These are phyloP conservation scores for Sialis lutaria DNA, from an alignment of 2,888 invertebrate species.

Conservation along the genomic window DNA sequence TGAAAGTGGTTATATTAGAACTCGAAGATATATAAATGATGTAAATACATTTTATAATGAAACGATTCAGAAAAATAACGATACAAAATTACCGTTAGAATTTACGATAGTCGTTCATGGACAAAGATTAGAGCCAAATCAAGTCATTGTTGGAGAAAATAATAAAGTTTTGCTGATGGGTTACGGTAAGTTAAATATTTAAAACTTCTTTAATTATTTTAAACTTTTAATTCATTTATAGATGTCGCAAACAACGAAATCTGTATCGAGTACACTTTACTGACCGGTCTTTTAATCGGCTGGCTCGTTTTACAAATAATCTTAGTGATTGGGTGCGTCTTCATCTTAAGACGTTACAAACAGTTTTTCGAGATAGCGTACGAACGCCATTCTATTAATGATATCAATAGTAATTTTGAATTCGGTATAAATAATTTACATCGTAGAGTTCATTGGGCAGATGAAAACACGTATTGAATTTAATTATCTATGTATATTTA, in stretches of 20 bases:
- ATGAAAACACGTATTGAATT: conserved; percentile 14
- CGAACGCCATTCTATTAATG: conserved; percentile 17
- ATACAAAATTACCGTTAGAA: conserved; percentile 29
- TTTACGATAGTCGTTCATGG: conserved; percentile 37
- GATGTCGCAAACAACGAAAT: no score
- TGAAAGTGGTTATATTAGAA: no score
- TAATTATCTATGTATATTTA: no score
- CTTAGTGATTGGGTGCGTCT: no score
- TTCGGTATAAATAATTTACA: conserved; percentile 37
- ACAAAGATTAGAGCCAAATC: conserved; percentile 39
- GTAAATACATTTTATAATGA: not conserved
- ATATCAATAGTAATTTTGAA: conserved; percentile 41
- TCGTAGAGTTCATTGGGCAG: conserved; percentile 53
- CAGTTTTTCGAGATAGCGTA: no score
- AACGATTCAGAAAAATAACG: not conserved
- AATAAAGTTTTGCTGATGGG: conserved; percentile 36
- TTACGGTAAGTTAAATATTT: conserved; percentile 24
- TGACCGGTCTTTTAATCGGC: no score
- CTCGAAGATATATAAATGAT: no score
- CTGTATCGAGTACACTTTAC: no score
- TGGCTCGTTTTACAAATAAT: no score
- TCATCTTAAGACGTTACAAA: no score
- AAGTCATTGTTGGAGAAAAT: conserved; percentile 41
- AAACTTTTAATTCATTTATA: conserved; percentile 13
- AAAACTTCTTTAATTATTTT: no score